A percentile compares a stretch with the other conserved stretches of the same genome.
These are phyloP conservation scores for Drosophila hamatofila DNA, from an alignment of 2,888 invertebrate genomes.

Conservation along the genomic window DNA sequence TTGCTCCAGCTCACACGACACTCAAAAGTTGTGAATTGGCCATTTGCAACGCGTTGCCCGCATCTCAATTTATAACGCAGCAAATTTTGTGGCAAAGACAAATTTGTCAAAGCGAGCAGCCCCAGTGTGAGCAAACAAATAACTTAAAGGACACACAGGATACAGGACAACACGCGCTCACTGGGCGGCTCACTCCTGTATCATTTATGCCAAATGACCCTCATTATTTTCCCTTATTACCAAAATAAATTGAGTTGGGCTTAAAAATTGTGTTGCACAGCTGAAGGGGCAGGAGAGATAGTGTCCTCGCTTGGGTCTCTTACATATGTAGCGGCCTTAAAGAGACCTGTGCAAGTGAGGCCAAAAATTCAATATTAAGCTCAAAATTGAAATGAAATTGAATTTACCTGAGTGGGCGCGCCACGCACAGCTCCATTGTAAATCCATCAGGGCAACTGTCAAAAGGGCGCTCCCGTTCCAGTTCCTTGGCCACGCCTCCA, in stretches of 20 bases:
- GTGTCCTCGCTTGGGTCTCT: slow-evolving; percentile 19
- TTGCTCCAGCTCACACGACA: slow-evolving; percentile 13
- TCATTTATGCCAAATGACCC: slow-evolving; percentile 82
- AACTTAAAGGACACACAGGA: slow-evolving; percentile 60
- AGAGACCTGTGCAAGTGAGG: background rate
- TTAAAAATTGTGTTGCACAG: slow-evolving; percentile 53
- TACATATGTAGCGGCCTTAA: slow-evolving; percentile 38
- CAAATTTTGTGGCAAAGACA: slow-evolving; percentile 64
- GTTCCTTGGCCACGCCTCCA: background rate
- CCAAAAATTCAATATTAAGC: slow-evolving; percentile 65
- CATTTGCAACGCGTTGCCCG: slow-evolving; percentile 45
- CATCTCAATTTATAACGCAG: slow-evolving; percentile 62
- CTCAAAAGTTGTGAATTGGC: slow-evolving; percentile 47
- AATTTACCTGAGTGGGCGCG: slow-evolving; percentile 66
- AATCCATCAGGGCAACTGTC: slow-evolving; percentile 63
- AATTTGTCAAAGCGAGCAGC: slow-evolving; percentile 70
- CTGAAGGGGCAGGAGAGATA: background rate
- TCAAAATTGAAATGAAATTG: slow-evolving; percentile 72
- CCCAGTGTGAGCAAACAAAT: slow-evolving; percentile 63
- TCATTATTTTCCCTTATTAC: slow-evolving; percentile 79
- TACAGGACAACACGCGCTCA: slow-evolving; percentile 15
- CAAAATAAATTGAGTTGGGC: slow-evolving; percentile 80
- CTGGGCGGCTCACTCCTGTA: slow-evolving; percentile 28
- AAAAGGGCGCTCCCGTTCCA: slow-evolving; percentile 27
- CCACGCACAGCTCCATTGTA: slow-evolving; percentile 45